Conservation (phyloP, 2,113 vertebrate species). For the Pterophyllum scalare region DNA sequence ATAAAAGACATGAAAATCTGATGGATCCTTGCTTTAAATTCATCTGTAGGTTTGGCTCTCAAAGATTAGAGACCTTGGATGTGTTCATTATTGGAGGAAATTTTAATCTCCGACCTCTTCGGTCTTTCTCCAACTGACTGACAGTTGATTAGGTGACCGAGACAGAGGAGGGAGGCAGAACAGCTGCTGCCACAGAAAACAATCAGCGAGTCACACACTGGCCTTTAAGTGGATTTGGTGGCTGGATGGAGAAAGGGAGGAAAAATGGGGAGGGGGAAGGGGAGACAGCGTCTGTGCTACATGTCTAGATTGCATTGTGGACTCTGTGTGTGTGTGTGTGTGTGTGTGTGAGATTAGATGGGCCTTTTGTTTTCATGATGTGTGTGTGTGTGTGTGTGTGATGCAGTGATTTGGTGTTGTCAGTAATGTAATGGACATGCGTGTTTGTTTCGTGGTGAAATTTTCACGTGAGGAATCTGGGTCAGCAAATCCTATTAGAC, state of each 20-base stretch:
- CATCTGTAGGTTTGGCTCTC: not conserved
- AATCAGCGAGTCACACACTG: slow-evolving; percentile 57
- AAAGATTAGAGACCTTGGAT: not conserved
- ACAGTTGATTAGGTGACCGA: slow-evolving; percentile 66
- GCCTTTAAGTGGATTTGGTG: slow-evolving; percentile 74
- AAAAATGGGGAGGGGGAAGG: slow-evolving; percentile 43
- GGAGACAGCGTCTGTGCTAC: slow-evolving; percentile 33
- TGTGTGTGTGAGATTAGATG: slow-evolving; percentile 47
- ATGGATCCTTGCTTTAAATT: slow-evolving; percentile 13
- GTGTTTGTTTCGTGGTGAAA: slow-evolving; percentile 10
- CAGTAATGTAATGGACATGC: slow-evolving; percentile 16
- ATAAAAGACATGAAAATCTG: not conserved
- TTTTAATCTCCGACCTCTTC: slow-evolving; percentile 42
- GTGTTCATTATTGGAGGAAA: slow-evolving; percentile 23
- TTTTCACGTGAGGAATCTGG: slow-evolving; percentile 37
- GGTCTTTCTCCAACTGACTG: slow-evolving; percentile 37
- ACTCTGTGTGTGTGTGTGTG: slow-evolving; percentile 25
- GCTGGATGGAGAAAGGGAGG: slow-evolving; percentile 39
- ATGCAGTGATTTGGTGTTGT: slow-evolving; percentile 8
- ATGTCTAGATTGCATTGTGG: slow-evolving; percentile 49
- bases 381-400: slow-evolving; percentile 19
- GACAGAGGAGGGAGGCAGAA: slow-evolving; percentile 42
- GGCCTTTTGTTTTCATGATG: slow-evolving; percentile 54
- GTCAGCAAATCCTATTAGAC: slow-evolving; percentile 19
- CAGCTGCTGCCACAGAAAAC: slow-evolving; percentile 69